phyloP scores from a whole-genome alignment of 2,113 vertebrate species.

The Brachirus orientalis region DNA sequence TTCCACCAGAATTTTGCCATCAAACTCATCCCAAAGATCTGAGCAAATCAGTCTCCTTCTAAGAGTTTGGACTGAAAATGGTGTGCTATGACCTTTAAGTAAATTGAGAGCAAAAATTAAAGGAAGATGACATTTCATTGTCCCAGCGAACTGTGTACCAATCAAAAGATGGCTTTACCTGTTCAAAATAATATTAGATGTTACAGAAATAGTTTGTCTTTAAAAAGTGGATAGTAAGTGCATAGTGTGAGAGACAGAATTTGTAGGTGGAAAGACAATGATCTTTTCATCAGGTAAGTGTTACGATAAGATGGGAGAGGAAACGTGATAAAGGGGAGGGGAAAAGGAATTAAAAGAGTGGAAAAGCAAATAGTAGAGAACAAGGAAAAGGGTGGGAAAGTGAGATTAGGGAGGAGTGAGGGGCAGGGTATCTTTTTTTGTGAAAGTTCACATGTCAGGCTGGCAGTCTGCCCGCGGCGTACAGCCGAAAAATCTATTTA shows the following conservation, averaged over 20 bases:
- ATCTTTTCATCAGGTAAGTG: conserved; percentile 6
- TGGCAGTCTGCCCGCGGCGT: conserved; percentile 88
- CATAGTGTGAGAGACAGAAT: background rate
- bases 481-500: conserved; percentile 92
- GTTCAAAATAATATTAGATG: too few species aligned
- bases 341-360: background rate
- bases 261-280: background rate
- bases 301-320: background rate
- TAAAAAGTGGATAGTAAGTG: too few species aligned
- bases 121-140: too few species aligned
- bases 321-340: background rate
- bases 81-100: too few species aligned
- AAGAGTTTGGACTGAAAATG: too few species aligned
- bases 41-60: too few species aligned
- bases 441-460: conserved; percentile 93
- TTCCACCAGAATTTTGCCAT: too few species aligned
- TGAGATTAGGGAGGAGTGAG: conserved; percentile 74
- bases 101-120: too few species aligned
- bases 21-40: too few species aligned
- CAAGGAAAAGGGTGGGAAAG: conserved; percentile 43
- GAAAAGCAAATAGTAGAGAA: conserved; percentile 17
- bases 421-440: conserved; percentile 83
- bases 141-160: too few species aligned
- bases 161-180: too few species aligned
- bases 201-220: too few species aligned